Evolutionary conservation across 2,113 vertebrate species (phyloP), one percentile per base, ranked within the genome.

Genomic region (Trematocara unimaculatum): DNA sequence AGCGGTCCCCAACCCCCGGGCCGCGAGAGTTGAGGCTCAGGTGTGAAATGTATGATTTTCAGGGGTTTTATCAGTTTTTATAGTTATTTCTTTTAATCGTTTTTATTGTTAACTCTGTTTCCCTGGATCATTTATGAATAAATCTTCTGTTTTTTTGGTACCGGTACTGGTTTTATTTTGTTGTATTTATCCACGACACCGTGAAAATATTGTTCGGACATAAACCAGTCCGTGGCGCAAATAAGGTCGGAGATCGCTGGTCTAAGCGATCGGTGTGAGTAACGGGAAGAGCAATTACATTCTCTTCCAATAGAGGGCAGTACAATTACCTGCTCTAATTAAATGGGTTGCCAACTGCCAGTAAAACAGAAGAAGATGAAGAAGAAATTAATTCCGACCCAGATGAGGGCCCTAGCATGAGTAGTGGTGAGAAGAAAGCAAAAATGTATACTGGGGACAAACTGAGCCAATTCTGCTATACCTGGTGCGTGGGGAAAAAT

Each of bases 401-500:
- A 23, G 23, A 60, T 4, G 14, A 10, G 56, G 5, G 26, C 26
- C 1, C 14, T 0, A 60, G 26, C 56, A 60, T 6, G 26, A 17
- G 56, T 17, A 5, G 31, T 31, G 0, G 26, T 60, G 8, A 60
- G 56, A 60, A 60, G 56, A 60, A 60, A 60, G 56, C 14, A 31
- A 60, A 60, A 10, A 60, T 31, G 0, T 17, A 17, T 31, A 60
- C 56, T 58, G 55, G 55, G 0, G 0, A 58, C 55, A 58, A 58
- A 58, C 55, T 60, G 26, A 56, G 13, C 55, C 2, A 56, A 60
- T 31, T 60, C 26, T 60, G 56, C 14, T 31, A 2, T 5, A 31
- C 26, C 56, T 60, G 3, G 26, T 0, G 14, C 1, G 1, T 0
- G 5, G 0, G 56, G 14, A 0, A 0, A 58, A 60, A 10, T 60